Evolutionary conservation across 1,140 invertebrate genomes (phyloP).

Genomic region (Bicyclus anynana): DNA sequence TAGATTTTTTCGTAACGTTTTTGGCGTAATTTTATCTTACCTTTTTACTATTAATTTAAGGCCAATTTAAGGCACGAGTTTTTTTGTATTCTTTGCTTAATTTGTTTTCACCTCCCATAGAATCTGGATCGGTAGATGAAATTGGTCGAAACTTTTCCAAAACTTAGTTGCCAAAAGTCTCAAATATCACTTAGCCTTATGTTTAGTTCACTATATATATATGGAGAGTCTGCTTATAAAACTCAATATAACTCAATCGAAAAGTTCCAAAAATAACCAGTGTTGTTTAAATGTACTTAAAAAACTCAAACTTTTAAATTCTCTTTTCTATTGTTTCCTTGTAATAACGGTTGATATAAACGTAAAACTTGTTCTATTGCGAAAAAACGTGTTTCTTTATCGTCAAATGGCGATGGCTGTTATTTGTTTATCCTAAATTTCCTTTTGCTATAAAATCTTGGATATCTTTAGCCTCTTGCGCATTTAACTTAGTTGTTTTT

Average conservation of each 20-base stretch:
- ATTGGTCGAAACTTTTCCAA: slow-evolving; percentile 69
- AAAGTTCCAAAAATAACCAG: slow-evolving; percentile 76
- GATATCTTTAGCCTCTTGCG: slow-evolving; percentile 61
- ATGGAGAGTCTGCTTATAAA: slow-evolving; percentile 74
- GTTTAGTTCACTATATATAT: slow-evolving; percentile 70
- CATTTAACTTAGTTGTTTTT: slow-evolving; percentile 66
- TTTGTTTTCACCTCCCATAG: slow-evolving; percentile 60
- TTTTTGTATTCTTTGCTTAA: slow-evolving; percentile 46
- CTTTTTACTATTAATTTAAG: slow-evolving; percentile 75
- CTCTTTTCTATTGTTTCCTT: slow-evolving; percentile 76
- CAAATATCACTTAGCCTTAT: slow-evolving; percentile 73
- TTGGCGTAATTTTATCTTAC: slow-evolving; percentile 67
- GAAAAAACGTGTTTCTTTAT: slow-evolving; percentile 77
- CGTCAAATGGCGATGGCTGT: slow-evolving; percentile 71
- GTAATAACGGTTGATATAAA: slow-evolving; percentile 77
- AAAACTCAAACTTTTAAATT: slow-evolving; percentile 72
- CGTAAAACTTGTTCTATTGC: slow-evolving; percentile 77
- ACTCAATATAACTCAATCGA: slow-evolving; percentile 68
- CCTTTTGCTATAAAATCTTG: slow-evolving; percentile 70
- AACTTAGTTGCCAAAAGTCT: slow-evolving; percentile 66
- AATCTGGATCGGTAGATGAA: slow-evolving; percentile 66
- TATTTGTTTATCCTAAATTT: slow-evolving; percentile 67
- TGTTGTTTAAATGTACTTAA: slow-evolving; percentile 76
- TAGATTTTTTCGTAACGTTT: slow-evolving; percentile 63
- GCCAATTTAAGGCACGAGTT: slow-evolving; percentile 75